Conservation (phyloP, 1,140 invertebrate genomes). For the Colletes gigas region DNA sequence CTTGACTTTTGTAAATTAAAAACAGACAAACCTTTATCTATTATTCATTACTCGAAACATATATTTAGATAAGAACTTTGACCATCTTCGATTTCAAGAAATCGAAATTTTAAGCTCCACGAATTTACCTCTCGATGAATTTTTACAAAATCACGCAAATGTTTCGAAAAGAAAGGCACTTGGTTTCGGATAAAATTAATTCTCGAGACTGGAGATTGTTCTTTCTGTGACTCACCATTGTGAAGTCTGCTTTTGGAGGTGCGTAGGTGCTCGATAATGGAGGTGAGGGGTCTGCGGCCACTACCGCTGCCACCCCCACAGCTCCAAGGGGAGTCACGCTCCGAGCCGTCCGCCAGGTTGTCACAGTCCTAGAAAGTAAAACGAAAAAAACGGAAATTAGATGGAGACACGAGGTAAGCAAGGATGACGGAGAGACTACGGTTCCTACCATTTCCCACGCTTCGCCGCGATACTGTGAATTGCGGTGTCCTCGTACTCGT, state of each 20-base stretch:
- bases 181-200: no score
- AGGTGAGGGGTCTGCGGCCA: slow-evolving; percentile 72
- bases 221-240: slow-evolving; percentile 67
- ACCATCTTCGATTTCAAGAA: no score
- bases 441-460: slow-evolving; percentile 42
- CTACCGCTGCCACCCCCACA: slow-evolving; percentile 68
- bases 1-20: no score
- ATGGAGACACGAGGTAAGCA: not conserved
- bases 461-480: slow-evolving; percentile 20
- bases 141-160: no score
- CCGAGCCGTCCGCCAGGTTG: slow-evolving; percentile 76
- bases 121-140: no score
- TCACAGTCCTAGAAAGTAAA: slow-evolving; percentile 63
- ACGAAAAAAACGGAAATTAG: slow-evolving; percentile 7
- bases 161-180: no score
- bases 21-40: no score
- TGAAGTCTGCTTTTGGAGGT: slow-evolving; percentile 69
- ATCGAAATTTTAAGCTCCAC: no score
- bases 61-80: no score
- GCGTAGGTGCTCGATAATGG: slow-evolving; percentile 75
- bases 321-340: slow-evolving; percentile 72
- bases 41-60: no score
- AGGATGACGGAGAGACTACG: slow-evolving; percentile 15
- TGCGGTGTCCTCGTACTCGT: slow-evolving; percentile 16
- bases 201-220: no score